Conservation (phyloP, 2,888 invertebrate genomes). For the Netelia melanura region DNA sequence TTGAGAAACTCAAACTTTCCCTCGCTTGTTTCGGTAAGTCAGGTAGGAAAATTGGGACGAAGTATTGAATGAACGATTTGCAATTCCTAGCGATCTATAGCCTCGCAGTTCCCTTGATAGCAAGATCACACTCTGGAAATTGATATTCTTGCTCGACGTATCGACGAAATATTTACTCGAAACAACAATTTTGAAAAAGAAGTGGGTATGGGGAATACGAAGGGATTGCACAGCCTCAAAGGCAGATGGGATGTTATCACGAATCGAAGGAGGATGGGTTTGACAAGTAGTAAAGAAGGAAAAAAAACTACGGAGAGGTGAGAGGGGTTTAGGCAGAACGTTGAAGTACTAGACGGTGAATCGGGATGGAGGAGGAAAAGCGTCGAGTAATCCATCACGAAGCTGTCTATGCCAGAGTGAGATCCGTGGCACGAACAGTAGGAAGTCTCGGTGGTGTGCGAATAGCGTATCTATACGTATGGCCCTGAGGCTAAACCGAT, state of each 20-base stretch:
- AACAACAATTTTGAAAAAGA: conserved; percentile 4
- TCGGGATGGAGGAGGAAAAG: conserved; percentile 57
- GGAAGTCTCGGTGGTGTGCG: conserved; percentile 35
- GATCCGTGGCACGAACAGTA: conserved; percentile 73
- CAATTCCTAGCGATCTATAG: too few relatives aligned
- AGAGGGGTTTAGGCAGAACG: conserved; percentile 23
- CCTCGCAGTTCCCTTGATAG: too few relatives aligned
- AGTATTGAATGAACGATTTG: too few relatives aligned
- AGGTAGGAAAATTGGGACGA: too few relatives aligned
- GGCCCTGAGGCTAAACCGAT: conserved; percentile 83
- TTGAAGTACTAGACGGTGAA: conserved; percentile 46
- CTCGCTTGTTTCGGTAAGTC: too few relatives aligned
- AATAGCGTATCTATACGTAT: conserved; percentile 17
- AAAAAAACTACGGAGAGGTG: conserved; percentile 12
- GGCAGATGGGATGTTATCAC: conserved; percentile 40
- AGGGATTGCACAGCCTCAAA: conserved; percentile 23
- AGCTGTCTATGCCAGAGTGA: conserved; percentile 81
- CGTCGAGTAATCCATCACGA: conserved; percentile 82
- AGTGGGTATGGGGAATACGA: background rate
- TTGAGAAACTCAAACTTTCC: too few relatives aligned
- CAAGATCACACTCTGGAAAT: background rate
- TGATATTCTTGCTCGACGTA: background rate
- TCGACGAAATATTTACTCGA: background rate
- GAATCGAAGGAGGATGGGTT: conserved; percentile 35
- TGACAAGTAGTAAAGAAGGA: conserved; percentile 37